These are phyloP conservation scores for Haliclona indistincta DNA, from an alignment of 37 sponge, comb jelly and placozoan species.

Conservation along the genomic window DNA sequence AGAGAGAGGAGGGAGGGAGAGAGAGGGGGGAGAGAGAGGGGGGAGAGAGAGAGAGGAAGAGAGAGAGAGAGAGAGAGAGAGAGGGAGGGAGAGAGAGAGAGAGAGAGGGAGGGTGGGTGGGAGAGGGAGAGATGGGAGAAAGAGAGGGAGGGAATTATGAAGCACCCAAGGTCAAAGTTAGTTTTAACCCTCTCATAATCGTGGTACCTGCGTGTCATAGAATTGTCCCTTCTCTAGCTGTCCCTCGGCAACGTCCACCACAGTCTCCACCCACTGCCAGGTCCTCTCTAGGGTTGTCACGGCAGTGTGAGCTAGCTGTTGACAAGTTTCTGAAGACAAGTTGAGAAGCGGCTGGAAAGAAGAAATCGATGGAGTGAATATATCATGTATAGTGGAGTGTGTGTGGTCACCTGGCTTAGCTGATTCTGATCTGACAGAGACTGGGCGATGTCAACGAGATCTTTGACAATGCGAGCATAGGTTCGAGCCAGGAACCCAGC, in stretches of 20 bases:
- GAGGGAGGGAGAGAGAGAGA: background rate
- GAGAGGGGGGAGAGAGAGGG: too few relatives aligned
- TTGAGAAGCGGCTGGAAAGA: background rate
- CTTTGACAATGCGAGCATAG: constrained; percentile 77
- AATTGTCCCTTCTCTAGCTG: constrained; percentile 64
- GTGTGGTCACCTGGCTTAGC: constrained; percentile 5
- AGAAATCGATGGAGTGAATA: background rate
- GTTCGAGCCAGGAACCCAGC: constrained; percentile 77
- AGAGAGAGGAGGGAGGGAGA: too few relatives aligned
- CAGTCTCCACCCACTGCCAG: constrained; percentile 64
- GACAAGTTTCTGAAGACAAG: constrained; percentile 11
- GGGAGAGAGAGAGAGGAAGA: background rate
- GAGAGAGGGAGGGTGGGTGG: background rate
- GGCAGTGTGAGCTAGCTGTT: background rate
- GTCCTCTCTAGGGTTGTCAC: constrained; percentile 52
- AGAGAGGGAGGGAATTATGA: background rate
- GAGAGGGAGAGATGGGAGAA: background rate
- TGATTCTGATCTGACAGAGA: constrained; percentile 3
- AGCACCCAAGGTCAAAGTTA: background rate
- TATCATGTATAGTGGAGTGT: background rate
- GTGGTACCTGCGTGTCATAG: constrained; percentile 68
- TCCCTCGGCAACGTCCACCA: constrained; percentile 78
- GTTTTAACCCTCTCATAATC: background rate
- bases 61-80: constrained; percentile 1
- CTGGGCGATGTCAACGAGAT: constrained; percentile 55